A percentile compares a stretch with the other conserved stretches of the same genome.
These are phyloP conservation scores for Caenorhabditis inopinata DNA, from an alignment of 1,140 invertebrate genomes.

Conservation along the genomic window DNA sequence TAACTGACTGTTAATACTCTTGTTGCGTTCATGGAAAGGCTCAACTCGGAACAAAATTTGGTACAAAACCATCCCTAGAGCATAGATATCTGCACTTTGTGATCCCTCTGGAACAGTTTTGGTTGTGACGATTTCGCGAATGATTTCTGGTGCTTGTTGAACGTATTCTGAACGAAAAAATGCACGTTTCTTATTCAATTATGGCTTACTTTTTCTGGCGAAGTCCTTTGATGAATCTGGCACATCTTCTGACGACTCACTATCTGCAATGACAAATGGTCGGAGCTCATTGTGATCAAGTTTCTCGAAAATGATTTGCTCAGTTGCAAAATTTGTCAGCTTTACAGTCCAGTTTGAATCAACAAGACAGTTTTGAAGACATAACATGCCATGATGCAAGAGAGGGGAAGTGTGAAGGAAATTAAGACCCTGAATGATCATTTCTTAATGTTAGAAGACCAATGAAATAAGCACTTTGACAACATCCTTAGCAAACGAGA, in stretches of 20 bases:
- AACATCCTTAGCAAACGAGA: conserved; percentile 66
- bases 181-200: background rate
- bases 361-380: conserved; percentile 65
- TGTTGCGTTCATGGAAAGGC: conserved; percentile 62
- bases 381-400: conserved; percentile 61
- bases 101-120: conserved; percentile 59
- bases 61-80: conserved; percentile 62
- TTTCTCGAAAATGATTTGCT: conserved; percentile 61
- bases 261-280: conserved; percentile 3
- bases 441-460: background rate
- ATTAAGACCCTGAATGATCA: conserved; percentile 56
- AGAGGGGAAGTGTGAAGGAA: conserved; percentile 60
- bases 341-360: conserved; percentile 66
- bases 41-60: conserved; percentile 65
- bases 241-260: conserved; percentile 20
- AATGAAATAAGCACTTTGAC: conserved; percentile 58
- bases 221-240: conserved; percentile 20
- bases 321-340: conserved; percentile 64
- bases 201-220: background rate
- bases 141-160: conserved; percentile 65
- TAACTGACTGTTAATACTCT: conserved; percentile 52
- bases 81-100: conserved; percentile 60
- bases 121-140: conserved; percentile 61
- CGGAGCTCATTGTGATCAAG: conserved; percentile 44
- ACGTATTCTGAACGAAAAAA: conserved; percentile 54